Base-by-base conservation (phyloP, 2,113 vertebrate genomes). In the Toxotes jaculatrix region DNA sequence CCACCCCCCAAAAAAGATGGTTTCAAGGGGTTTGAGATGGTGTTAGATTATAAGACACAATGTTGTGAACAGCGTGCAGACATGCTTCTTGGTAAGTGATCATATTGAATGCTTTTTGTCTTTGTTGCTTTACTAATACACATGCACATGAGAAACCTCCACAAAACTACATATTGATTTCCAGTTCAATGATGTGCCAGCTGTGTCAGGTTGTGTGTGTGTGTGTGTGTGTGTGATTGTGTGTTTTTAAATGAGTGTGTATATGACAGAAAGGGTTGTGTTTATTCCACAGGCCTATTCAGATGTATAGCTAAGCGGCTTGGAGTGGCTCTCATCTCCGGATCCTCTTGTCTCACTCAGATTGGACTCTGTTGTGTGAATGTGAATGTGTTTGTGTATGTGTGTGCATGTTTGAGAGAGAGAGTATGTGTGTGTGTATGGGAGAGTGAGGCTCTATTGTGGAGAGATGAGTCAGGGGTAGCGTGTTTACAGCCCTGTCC, bases 391-490 rank as follows among this genome's bases (percentile, higher is more conserved):
- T 71, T 70, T 70, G 62, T 78, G 64, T 56, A 51, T 27, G 70
- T 19, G 14, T 59, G 62, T 75, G 63, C 67, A 70, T 56, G 61
- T 77, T 74, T 38, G 71, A 43, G 74, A 69, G 77, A 43, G 75
- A 31, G 43, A 43, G 82, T 55, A 71, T 42, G 34, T 73, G 70
- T 60, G 43, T 51, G 74, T 66, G 74, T 60, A 69, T 45, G 71
- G 74, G 75, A 71, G 85, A 67, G 61, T 32, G 81, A 71, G 74
- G 61, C 62, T 84, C 82, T 85, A 92, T 93, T 93, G 91, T 91
- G 82, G 87, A 90, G 80, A 71, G 86, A 93, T 94, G 92, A 93
- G 92, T 94, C 93, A 94, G 92, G 91, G 93, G 87, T 89, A 92
- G 90, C 31, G 61, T 93, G 93, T 93, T 94, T 94, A 93, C 90